phyloP scores from a whole-genome alignment of 2,113 vertebrate genomes.

The Balaeniceps rex region DNA sequence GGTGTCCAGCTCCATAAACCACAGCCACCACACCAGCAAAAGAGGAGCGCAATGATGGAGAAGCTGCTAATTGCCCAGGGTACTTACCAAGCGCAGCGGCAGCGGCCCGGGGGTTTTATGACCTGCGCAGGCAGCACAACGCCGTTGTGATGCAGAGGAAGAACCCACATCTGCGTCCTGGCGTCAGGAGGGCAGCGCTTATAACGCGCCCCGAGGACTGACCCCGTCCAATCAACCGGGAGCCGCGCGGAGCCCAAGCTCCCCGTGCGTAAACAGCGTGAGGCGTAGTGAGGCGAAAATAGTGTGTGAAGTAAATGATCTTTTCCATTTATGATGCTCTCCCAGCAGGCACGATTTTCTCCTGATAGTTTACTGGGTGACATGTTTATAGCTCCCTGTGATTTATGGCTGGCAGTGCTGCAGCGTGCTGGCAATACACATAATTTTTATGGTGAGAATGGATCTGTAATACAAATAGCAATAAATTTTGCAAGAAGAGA shows the following conservation, averaged over 20 bases:
- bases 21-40: rapidly evolving
- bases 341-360: neutral
- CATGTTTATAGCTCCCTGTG: neutral
- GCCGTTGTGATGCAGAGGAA: neutral
- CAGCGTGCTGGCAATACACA: neutral
- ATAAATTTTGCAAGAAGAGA: neutral
- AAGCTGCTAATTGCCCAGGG: neutral
- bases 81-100: neutral
- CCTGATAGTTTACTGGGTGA: neutral
- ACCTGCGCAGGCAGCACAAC: neutral
- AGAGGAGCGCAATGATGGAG: rapidly evolving
- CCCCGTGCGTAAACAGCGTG: neutral
- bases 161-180: rapidly evolving
- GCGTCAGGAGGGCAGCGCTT: neutral
- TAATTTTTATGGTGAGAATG: neutral
- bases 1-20: neutral
- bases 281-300: neutral
- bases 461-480: neutral
- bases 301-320: neutral
- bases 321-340: neutral
- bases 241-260: neutral
- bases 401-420: neutral
- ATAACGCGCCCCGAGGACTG: neutral
- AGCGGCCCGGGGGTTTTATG: neutral
- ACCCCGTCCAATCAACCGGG: neutral